phyloP scores from a whole-genome alignment of 2,797 vertebrate genomes.

The Etheostoma perlongum region DNA sequence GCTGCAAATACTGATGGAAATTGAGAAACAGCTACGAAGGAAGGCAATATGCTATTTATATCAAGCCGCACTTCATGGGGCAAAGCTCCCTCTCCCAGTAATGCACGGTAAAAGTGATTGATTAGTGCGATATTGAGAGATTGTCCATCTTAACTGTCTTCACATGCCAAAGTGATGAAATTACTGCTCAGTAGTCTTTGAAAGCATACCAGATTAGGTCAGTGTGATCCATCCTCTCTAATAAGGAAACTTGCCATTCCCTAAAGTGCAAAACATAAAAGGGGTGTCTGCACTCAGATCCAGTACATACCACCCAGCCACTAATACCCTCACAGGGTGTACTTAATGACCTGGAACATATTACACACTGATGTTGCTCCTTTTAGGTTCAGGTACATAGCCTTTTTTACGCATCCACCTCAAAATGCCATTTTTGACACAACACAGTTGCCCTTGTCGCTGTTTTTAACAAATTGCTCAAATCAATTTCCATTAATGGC shows the following conservation, averaged over 20 bases:
- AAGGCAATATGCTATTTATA: slow-evolving; percentile 82
- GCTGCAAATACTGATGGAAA: slow-evolving; percentile 77
- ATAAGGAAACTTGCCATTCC: slow-evolving; percentile 62
- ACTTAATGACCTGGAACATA: slow-evolving; percentile 71
- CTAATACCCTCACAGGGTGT: slow-evolving; percentile 49
- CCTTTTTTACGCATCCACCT: slow-evolving; percentile 41
- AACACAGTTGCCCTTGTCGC: slow-evolving; percentile 45
- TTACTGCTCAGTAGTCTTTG: slow-evolving; percentile 76
- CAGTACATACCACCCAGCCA: slow-evolving; percentile 34
- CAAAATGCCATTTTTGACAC: slow-evolving; percentile 52
- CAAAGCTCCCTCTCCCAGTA: slow-evolving; percentile 74
- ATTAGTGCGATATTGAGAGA: slow-evolving; percentile 79
- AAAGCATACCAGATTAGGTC: slow-evolving; percentile 79
- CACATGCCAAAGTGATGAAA: slow-evolving; percentile 78
- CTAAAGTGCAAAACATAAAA: slow-evolving; percentile 68
- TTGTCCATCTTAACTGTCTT: slow-evolving; percentile 74
- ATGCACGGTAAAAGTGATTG: slow-evolving; percentile 85
- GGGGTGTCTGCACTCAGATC: slow-evolving; percentile 45
- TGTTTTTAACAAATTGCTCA: slow-evolving; percentile 66
- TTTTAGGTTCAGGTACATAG: slow-evolving; percentile 46
- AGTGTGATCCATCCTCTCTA: slow-evolving; percentile 67
- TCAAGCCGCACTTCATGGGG: slow-evolving; percentile 69
- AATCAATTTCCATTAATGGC: slow-evolving; percentile 66
- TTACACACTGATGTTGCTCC: slow-evolving; percentile 58
- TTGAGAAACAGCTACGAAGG: slow-evolving; percentile 70